phyloP scores from a whole-genome alignment of 2,113 vertebrate species.

The Apteryx owenii region DNA sequence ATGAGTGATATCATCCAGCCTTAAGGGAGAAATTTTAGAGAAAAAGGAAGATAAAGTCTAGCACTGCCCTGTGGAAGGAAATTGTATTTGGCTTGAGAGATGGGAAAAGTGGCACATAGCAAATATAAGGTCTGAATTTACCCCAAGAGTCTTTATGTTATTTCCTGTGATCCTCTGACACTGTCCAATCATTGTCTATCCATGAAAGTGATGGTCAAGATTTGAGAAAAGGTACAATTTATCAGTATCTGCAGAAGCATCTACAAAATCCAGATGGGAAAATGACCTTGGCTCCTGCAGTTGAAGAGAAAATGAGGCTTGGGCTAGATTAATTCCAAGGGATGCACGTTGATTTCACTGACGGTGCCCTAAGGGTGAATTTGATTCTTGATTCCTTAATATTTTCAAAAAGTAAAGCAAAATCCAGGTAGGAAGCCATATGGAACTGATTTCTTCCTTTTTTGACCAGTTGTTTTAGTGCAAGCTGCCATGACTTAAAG shows the following conservation, averaged over 20 bases:
- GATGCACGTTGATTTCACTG: constrained; percentile 6
- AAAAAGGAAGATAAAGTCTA: not conserved
- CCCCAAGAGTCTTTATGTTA: not conserved
- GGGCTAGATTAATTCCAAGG: constrained; percentile 45
- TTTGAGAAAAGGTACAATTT: constrained; percentile 42
- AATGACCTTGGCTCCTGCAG: constrained; percentile 49
- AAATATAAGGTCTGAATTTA: not conserved
- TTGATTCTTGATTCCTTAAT: not conserved
- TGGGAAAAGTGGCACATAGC: not conserved
- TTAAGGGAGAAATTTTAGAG: not conserved
- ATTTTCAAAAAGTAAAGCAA: not conserved
- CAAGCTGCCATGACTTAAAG: not conserved
- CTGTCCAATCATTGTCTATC: not conserved
- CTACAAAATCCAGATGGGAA: constrained; percentile 55
- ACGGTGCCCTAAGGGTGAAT: not conserved
- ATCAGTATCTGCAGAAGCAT: constrained; percentile 40
- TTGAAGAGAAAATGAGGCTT: constrained; percentile 59
- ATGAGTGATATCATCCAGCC: not conserved
- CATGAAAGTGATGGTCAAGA: not conserved
- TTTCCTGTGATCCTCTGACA: not conserved
- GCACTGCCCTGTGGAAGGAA: not conserved
- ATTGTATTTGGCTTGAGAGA: not conserved
- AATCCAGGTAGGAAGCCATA: rapidly evolving
- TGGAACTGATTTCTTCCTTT: not conserved
- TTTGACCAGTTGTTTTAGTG: not conserved